phyloP scores from a whole-genome alignment of 2,888 invertebrate species.

The Coremacera marginata region DNA sequence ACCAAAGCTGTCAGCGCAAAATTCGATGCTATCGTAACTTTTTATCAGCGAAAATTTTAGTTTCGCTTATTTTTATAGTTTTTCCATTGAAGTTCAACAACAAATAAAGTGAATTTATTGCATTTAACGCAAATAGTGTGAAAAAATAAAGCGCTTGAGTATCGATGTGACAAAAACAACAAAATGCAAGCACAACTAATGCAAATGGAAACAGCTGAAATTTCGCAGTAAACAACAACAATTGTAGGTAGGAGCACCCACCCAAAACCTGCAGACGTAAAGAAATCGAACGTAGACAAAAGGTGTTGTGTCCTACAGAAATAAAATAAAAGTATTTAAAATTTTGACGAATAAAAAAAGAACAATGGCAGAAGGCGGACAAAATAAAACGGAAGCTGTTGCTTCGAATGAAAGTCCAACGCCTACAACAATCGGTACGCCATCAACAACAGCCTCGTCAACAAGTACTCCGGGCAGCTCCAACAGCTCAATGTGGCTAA shows the following conservation, averaged over 20 bases:
- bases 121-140: background rate
- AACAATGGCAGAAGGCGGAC: constrained; percentile 21
- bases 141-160: background rate
- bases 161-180: background rate
- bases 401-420: background rate
- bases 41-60: constrained; percentile 15
- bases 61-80: constrained; percentile 13
- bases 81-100: background rate
- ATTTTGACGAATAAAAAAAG: background rate
- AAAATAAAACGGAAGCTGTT: background rate
- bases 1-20: constrained; percentile 5
- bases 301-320: background rate
- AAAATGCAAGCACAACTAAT: constrained; percentile 20
- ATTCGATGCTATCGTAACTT: constrained; percentile 23
- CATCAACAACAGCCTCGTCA: background rate
- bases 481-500: background rate
- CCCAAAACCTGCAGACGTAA: background rate
- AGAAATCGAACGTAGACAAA: too few relatives aligned
- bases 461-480: background rate
- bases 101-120: background rate
- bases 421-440: background rate
- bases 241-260: background rate
- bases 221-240: constrained; percentile 24
- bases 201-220: constrained; percentile 6
- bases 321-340: background rate